These are phyloP conservation scores for Gallinago stenura DNA, from an alignment of 2,797 vertebrate species.

Conservation along the genomic window DNA sequence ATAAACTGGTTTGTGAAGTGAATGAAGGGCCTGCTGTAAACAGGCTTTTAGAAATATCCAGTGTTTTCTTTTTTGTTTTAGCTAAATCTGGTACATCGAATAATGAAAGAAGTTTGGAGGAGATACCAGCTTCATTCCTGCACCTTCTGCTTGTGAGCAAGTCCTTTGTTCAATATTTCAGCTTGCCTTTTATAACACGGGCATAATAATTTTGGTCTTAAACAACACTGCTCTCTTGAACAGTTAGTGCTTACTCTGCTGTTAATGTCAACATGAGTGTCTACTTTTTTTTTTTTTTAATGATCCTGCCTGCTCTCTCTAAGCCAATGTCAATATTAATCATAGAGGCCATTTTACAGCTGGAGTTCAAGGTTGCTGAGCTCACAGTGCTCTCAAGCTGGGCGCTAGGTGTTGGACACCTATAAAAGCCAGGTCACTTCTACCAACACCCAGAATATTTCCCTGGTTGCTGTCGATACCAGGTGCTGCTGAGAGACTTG, in stretches of 20 bases:
- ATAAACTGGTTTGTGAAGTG: not conserved
- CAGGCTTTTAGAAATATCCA: not conserved
- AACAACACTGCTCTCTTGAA: not conserved
- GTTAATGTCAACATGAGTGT: not conserved
- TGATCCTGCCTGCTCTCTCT: not conserved
- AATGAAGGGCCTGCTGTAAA: not conserved
- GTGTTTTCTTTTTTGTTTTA: conserved; percentile 62
- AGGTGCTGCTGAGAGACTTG: not conserved
- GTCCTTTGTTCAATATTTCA: not conserved
- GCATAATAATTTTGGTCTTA: not conserved
- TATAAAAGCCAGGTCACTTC: not conserved
- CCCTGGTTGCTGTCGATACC: not conserved
- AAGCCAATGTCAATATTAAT: not conserved
- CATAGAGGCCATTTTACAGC: not conserved
- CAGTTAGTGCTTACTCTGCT: not conserved
- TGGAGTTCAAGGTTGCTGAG: not conserved
- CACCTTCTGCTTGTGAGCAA: conserved; percentile 88
- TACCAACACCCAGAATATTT: not conserved
- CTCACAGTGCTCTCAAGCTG: not conserved
- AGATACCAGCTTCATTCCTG: conserved; percentile 83
- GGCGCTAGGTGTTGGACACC: not conserved
- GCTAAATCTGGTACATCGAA: conserved; percentile 89
- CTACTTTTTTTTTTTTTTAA: not conserved
- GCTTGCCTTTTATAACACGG: not conserved
- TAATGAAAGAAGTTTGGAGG: conserved; percentile 90